Evolutionary conservation across 1,140 invertebrate genomes (phyloP), one percentile per base, ranked within the genome.

Genomic region (Neelides sp.): DNA sequence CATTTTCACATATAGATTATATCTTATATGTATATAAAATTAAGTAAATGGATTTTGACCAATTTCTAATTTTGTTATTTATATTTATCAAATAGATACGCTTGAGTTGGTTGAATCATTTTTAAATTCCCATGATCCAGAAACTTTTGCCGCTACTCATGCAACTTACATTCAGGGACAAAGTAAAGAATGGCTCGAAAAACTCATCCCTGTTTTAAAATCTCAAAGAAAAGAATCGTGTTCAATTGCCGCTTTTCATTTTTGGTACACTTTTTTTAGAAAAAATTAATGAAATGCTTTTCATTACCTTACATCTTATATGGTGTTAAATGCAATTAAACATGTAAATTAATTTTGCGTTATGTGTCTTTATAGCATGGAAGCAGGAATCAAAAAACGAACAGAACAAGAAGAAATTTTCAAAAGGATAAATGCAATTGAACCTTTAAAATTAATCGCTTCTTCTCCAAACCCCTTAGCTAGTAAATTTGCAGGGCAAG

Each of bases 391-490:
- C 30, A 97, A 97, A 64, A 84, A 92, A 61, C 82, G 90, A 59
- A 93, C 97, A 68, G 87, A 89, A 12, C 92, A 93, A 54, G 85
- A 90, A 0, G 82, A 90, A 66, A 84, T 95, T 59, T 96, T 98
- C 64, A 74, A 79, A 43, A 90, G 92, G 66, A 96, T 98, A 54
- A 88, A 86, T 39, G 92, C 91, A 1, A 85, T 98, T 41, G 87
- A 94, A 59, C 85, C 91, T 0, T 71, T 98, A 48, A 97, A 96
- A 66, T 89, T 85, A 63, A 87, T 96, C 0, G 94, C 95, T 5
- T 92, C 89, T 65, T 95, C 90, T 68, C 94, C 95, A 0, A 97
- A 97, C 66, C 91, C 93, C 7, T 84, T 96, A 5, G 93, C 93
- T 1, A 95, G 93, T 0, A 95, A 93, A 68, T 96, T 92, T 66